Base-by-base conservation (phyloP, 2,888 invertebrate genomes). In the Protodeltote pygarga region DNA sequence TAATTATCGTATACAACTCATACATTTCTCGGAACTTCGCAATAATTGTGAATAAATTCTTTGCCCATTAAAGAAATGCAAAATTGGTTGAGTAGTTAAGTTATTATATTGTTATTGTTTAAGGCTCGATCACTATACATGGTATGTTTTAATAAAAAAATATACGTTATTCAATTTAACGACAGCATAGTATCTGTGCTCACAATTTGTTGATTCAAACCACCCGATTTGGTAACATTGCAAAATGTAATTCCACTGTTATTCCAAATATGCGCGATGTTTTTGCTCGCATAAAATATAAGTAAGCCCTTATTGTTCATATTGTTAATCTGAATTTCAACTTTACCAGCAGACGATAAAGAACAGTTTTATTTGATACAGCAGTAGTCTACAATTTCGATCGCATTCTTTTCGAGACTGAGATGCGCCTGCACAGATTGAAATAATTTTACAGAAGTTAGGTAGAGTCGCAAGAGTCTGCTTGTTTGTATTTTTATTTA, bases 81-180 rank as follows among this genome's bases (percentile, higher is more conserved):
- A 73, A 77, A 73, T 70, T 65, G 72, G 64, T 76, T 65, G 67
- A 69, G 82, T 81, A 85, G 85, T 87, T 85, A 87, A 87, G 87
- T 88, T 84, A 87, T 87, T 87, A 86, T 79, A 80, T 73, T 73
- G 73, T 78, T 81, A 79, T 79, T 79, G 77, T 79, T 72, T 74
- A 71, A 74, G 63, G 62, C 62, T 60, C 61, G 67, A 65, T 54
- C 28, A 44, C 60, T 70, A 48, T 23, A 75, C 73, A 75, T 70
- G 74, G 68, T 62, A 59, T 61, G 65, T 62, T 67, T 50, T 23
- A 44, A 50, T 58, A 59, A 64, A 76, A 73, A 71, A 68, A 72
- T 62, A 68, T 70, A 66, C 53, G 72, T 73, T 77, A 65, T 65
- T 48, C 47, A 48, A 65, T 65, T 77, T 77, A 77, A 75, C 65